Base-by-base conservation (phyloP, 2,113 vertebrate genomes). In the Piaya cayana region DNA sequence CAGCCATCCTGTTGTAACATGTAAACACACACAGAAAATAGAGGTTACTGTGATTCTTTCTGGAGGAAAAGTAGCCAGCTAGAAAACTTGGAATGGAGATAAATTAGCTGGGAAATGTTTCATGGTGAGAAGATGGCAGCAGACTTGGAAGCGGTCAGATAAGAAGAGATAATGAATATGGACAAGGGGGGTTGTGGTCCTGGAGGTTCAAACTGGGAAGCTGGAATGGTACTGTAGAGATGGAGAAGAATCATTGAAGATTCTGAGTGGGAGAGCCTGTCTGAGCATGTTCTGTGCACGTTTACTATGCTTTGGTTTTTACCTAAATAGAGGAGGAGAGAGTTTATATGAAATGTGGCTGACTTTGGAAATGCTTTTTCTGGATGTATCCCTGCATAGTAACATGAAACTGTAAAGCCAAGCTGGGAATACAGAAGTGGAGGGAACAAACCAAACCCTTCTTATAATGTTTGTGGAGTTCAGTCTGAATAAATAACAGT, bases 251-350 rank as follows among this genome's bases (percentile, higher is more conserved):
- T 91, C 15, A 5, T 4, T 69, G 63, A 47, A 39, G 17, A 39
- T 36, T 6, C 9, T 17, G 60, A 92, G 86, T 60, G 69, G 81
- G 93, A 94, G 82, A 67, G 56, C n/a, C 53, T 62, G 62, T 42
- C 63, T 91, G 85, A 81, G 47, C 34, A 7, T 65, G 43, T 56
- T 78, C 80, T 85, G 9, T 83, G 43, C 69, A 68, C 20, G 3
- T 76, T 76, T 90, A 50, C 62, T 65, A 5, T 80, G 93, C 32
- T 81, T 92, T 27, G 59, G 30, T 21, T 11, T 92, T 93, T 90
- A 45, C 56, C 75, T 88, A 93, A 95, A 86, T 90, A 87, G 88
- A 71, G 43, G 23, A 93, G 20, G 78, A 77, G 39, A 60, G 27
- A 55, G 12, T 77, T 79, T 91, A 29, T 70, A 5, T 78, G 39